Evolutionary conservation across 2,797 vertebrate species (phyloP), one percentile per base, ranked within the genome.

Genomic region (Kryptopterus vitreolus): DNA sequence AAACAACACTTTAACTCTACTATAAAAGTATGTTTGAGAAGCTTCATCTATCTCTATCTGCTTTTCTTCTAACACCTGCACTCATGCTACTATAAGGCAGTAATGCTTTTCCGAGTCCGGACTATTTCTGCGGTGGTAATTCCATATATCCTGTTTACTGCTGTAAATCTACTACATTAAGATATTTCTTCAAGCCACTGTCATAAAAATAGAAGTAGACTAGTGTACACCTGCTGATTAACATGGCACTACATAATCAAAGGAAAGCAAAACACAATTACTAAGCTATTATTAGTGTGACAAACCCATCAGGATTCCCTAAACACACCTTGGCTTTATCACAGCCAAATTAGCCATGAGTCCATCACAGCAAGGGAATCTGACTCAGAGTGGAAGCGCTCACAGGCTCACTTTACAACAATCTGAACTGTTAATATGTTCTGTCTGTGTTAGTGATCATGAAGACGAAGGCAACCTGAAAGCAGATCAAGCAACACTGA

Each of bases 1-100:
- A 58, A 74, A 58, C 71, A 53, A 58, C 33, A 38, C 38, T 74
- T 73, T 38, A 55, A 52, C 20, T 55, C 33, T n/a, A 26, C 22
- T n/a, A 33, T 71, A 79, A 61, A 61, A 71, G 77, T 46, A 31
- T 48, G 38, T 22, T 50, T 33, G 13, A 52, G 29, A 43, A 52
- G 55, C 29, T 9, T 24, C 57, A 46, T 59, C 22, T 38, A 20
- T 35, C 43, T 26, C 48, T 52, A 48, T n/a, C 76, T 38, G 9
- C 50, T 53, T 76, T 61, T 76, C 73, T 62, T 61, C 38, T 52
- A 48, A 76, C 75, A 77, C 29, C 59, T 65, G 26, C 59, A 63
- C 46, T 65, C 53, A 52, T 77, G 61, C 48, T 20, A 52, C 26
- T 59, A 69, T 55, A 33, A 46, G 72, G 26, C 63, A 20, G 15